Base-by-base conservation (phyloP, 1,140 invertebrate genomes). In the Pseudoatta argentina region DNA sequence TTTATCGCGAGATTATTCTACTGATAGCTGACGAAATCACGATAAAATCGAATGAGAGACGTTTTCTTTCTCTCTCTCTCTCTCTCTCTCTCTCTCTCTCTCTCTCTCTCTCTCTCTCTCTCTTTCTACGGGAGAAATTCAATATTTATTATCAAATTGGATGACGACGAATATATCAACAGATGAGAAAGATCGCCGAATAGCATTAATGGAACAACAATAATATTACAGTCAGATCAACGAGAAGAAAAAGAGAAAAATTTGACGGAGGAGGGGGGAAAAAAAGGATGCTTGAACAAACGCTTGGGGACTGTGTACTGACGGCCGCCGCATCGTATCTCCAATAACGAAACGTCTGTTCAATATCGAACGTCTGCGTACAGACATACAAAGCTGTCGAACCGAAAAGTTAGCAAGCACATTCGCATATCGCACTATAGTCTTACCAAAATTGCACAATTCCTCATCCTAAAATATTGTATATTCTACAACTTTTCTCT, bases 181-280 rank as follows among this genome's bases (percentile, higher is more conserved):
- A 55, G 55, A 30, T 61, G 27, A 18, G 16, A 72, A 57, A 78
- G 72, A 82, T 79, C 72, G 73, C n/a, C 30, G 63, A 53, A 53
- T 59, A 63, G 76, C 69, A 59, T 64, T 61, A 55, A 53, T 21
- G 75, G 63, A 89, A 85, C 71, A 90, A 85, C 75, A 76, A 77
- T 77, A 39, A 75, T 78, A 86, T 87, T 76, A 51, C 55, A 53
- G 21, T 16, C 24, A 48, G 27, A 27, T 18, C 24, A 64, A 76
- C 21, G 24, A n/a, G 27, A 83, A 21, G 30, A 21, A 24, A 77
- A 34, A 48, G 44, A 24, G 69, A 16, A 44, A 48, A 24, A 27
- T 44, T 0, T 16, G 24, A 30, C 34, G 34, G 2, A n/a, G 27
- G 27, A 3, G 24, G 24, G 10, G 3, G 55, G 30, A 53, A 57